Conservation (phyloP, 2,888 invertebrate genomes). For the Zhengitettix transpicula region DNA sequence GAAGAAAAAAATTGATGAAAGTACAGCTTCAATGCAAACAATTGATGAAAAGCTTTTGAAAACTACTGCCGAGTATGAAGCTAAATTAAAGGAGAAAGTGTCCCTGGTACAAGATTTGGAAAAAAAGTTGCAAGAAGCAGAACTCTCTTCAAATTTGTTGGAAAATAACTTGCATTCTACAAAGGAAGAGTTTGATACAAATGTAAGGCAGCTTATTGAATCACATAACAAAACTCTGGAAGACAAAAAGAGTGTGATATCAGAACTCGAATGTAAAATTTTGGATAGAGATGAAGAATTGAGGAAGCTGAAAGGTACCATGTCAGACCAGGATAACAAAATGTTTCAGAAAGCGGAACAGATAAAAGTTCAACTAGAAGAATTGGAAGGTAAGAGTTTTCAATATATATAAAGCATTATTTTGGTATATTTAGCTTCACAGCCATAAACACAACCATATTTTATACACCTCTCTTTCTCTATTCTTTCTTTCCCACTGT, state of each 20-base stretch:
- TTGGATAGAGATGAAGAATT: conserved; percentile 10
- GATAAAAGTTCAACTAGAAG: conserved; percentile 4
- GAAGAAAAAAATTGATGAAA: conserved; percentile 23
- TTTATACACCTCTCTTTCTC: too few species aligned
- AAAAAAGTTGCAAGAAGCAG: conserved; percentile 5
- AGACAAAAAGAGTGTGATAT: conserved; percentile 11
- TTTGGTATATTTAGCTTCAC: too few species aligned
- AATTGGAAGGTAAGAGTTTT: conserved; percentile 3
- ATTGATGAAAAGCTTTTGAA: conserved; percentile 19
- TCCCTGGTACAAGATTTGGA: conserved; percentile 17
- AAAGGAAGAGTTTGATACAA: conserved; percentile 10
- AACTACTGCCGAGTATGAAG: conserved; percentile 17
- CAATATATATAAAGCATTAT: too few species aligned
- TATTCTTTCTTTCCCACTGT: too few species aligned
- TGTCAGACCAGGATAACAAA: conserved; percentile 10
- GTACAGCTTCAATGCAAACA: conserved; percentile 26
- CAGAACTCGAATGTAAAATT: conserved; percentile 7
- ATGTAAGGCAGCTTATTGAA: conserved; percentile 9
- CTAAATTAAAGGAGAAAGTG: conserved; percentile 3
- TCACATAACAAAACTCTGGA: conserved; percentile 9
- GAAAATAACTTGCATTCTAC: conserved; percentile 7
- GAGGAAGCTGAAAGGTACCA: conserved; percentile 7
- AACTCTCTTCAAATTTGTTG: conserved; percentile 16
- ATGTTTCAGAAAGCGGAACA: conserved; percentile 5
- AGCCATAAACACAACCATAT: too few species aligned